Evolutionary conservation across 2,888 invertebrate species (phyloP), one percentile per base, ranked within the genome.

Genomic region (Mimachlamys varia): DNA sequence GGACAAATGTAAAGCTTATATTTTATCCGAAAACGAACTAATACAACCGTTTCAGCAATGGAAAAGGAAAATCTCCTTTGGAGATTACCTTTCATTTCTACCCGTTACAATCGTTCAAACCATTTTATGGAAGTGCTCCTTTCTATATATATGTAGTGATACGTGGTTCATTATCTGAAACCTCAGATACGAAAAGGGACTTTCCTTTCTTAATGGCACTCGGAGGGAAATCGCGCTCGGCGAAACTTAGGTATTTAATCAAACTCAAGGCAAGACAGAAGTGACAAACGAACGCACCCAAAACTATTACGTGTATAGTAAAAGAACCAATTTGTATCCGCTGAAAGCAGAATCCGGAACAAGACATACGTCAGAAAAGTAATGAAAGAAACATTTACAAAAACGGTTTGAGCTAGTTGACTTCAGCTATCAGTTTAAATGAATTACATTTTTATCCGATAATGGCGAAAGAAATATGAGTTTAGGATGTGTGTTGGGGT

Each of bases 331-430:
- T 76, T 76, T 76, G 76, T 76, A 76, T 76, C 22, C 76, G 76
- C 27, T 76, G 76, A 27, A 76, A 76, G 76, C 76, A 76, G 76
- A 76, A 76, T 76, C 76, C 76, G 76, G 76, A 76, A 76, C 76
- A 76, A 76, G 76, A 76, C 76, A 33, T 76, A 76, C 22, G 76
- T 76, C 76, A 76, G 76, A 33, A 76, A 76, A 76, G 76, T 33
- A 76, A 76, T 76, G 27, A 76, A 76, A 76, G 27, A 76, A 76
- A 27, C 76, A 76, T 76, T 76, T 76, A 76, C 76, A 76, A 33
- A 76, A 76, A 76, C 76, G 76, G 76, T 76, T 76, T 33, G 76
- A 76, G 76, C 76, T 76, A 76, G 76, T 76, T 76, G 76, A 76
- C 76, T 76, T 33, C 33, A 22, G 76, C 76, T 76, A 76, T 76